A percentile compares a stretch with the other conserved stretches of the same genome.
These are phyloP conservation scores for Bimastos eiseni DNA, from an alignment of 2,888 invertebrate genomes.

Conservation along the genomic window DNA sequence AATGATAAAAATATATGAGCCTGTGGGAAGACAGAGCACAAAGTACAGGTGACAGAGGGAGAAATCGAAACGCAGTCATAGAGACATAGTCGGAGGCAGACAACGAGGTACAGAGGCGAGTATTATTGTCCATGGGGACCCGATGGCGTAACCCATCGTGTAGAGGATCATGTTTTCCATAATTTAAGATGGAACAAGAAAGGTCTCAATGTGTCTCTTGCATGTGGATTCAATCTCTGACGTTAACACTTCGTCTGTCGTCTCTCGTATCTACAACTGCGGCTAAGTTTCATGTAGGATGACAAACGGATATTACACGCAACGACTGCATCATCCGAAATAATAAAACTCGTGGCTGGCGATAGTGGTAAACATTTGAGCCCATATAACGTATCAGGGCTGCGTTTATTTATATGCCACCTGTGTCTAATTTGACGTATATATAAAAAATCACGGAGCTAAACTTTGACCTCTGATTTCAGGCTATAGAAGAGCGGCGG, in stretches of 20 bases:
- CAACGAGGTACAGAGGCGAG: neutral
- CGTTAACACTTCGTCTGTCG: neutral
- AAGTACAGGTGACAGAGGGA: neutral
- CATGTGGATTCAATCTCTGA: neutral
- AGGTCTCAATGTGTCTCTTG: neutral
- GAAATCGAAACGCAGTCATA: neutral
- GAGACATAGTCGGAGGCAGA: neutral
- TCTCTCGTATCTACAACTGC: neutral
- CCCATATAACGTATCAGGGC: neutral
- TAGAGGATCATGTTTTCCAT: neutral
- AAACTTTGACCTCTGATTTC: neutral
- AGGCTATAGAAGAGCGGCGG: no score
- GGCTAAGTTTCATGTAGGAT: neutral
- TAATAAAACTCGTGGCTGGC: neutral
- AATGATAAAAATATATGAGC: no score
- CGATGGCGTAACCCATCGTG: neutral
- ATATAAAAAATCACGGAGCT: neutral
- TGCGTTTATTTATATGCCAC: neutral
- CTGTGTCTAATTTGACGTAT: neutral
- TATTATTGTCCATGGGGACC: neutral
- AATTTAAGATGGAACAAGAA: neutral
- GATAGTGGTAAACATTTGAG: no score
- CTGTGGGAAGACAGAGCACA: neutral
- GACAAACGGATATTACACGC: neutral
- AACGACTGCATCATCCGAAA: neutral